A percentile compares a stretch with the other conserved stretches of the same genome.
Evolutionary conservation across 2,113 vertebrate species (phyloP).

Genomic region (Apus apus): DNA sequence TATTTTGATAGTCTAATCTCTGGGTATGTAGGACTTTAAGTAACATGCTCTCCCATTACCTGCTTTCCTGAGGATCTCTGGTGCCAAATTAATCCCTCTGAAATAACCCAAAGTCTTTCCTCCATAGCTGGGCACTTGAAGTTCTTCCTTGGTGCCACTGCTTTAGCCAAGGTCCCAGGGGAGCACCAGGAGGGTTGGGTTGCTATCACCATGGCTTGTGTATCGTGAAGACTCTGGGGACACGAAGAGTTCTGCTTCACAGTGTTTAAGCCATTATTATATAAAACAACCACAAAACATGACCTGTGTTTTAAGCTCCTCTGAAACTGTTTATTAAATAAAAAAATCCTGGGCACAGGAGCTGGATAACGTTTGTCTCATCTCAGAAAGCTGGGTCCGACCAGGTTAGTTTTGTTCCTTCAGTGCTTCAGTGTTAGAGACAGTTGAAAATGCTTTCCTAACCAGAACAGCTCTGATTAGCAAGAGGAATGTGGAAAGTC

Average conservation of each 20-base stretch:
- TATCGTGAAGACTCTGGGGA: neutral
- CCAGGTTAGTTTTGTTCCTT: neutral
- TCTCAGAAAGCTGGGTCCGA: neutral
- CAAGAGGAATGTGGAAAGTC: neutral
- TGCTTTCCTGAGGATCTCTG: neutral
- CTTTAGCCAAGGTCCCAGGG: neutral
- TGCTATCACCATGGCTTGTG: neutral
- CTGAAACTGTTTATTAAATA: neutral
- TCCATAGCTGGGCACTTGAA: neutral
- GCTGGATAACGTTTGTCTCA: neutral
- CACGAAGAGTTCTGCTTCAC: neutral
- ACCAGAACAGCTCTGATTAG: neutral
- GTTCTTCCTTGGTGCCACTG: neutral
- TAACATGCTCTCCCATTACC: no score
- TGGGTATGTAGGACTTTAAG: no score
- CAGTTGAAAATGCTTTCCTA: neutral
- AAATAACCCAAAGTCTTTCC: neutral
- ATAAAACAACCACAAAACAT: neutral
- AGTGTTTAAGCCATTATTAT: neutral
- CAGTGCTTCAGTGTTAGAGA: accelerated
- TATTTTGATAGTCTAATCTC: no score
- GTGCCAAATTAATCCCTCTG: neutral
- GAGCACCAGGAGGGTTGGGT: neutral
- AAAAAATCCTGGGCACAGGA: neutral
- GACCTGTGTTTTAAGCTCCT: neutral